phyloP scores from a whole-genome alignment of 2,888 invertebrate genomes.

The Chouioia cunea region DNA sequence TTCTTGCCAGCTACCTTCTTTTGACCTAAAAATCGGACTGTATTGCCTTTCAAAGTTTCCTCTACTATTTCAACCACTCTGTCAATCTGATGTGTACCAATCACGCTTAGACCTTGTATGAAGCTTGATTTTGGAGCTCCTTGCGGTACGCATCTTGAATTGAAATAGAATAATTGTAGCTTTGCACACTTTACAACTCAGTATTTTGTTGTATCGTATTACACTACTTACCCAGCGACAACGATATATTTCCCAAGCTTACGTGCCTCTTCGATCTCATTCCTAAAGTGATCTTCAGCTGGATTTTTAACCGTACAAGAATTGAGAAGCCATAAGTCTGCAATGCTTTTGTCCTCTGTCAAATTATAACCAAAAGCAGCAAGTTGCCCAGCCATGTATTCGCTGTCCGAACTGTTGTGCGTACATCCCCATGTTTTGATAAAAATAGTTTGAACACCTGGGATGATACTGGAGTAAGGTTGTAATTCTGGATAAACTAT shows the following conservation, averaged over 20 bases:
- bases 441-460: constrained; percentile 74
- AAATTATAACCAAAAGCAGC: constrained; percentile 89
- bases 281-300: constrained; percentile 94
- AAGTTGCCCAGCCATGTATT: constrained; percentile 98
- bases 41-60: constrained; percentile 92
- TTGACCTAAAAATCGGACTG: constrained; percentile 82
- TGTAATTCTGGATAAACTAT: constrained; percentile 51
- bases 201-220: not conserved
- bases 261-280: constrained; percentile 85
- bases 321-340: constrained; percentile 95
- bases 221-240: constrained; percentile 83
- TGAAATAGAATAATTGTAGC: constrained; percentile 22
- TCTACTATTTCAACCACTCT: constrained; percentile 97
- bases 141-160: constrained; percentile 87
- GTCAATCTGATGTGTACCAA: constrained; percentile 99
- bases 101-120: constrained; percentile 86
- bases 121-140: constrained; percentile 83
- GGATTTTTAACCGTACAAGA: constrained; percentile 99
- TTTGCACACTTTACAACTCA: too few relatives aligned
- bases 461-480: constrained; percentile 66
- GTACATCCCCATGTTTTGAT: constrained; percentile 98
- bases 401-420: constrained; percentile 97
- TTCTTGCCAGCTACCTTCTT: constrained; percentile 85
- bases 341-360: constrained; percentile 82
- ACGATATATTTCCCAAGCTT: constrained; percentile 86